Evolutionary conservation across 2,797 vertebrate species (phyloP).

Genomic region (Thunnus albacares): DNA sequence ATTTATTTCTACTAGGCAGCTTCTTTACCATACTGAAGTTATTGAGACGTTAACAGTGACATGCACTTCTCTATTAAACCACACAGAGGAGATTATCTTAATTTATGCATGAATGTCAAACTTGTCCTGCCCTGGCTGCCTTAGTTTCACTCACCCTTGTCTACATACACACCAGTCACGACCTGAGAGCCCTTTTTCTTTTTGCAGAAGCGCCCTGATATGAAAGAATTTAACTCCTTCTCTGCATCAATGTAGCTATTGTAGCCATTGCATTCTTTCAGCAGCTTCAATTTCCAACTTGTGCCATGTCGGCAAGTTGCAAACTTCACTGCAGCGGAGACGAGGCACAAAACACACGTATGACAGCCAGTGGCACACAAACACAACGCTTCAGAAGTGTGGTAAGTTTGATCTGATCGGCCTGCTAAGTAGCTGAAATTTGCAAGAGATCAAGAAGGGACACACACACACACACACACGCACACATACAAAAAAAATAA

Average conservation of each 20-base stretch:
- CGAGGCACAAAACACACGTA: conserved; percentile 32
- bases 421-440: conserved; percentile 80
- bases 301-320: conserved; percentile 81
- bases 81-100: conserved; percentile 12
- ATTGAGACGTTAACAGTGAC: conserved; percentile 7
- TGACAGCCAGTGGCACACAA: conserved; percentile 53
- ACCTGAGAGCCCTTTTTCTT: conserved; percentile 63
- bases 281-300: conserved; percentile 77
- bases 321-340: conserved; percentile 75
- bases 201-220: conserved; percentile 68
- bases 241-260: conserved; percentile 81
- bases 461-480: conserved; percentile 37
- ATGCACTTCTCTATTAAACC: not conserved
- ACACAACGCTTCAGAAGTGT: conserved; percentile 62
- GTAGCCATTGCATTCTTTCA: conserved; percentile 79
- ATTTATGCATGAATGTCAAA: conserved; percentile 53
- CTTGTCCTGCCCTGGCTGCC: conserved; percentile 54
- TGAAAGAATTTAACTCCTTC: conserved; percentile 86
- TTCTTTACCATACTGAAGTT: conserved; percentile 37
- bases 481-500: conserved; percentile 64
- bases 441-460: conserved; percentile 82
- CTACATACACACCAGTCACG: conserved; percentile 77
- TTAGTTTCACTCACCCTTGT: conserved; percentile 51
- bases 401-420: conserved; percentile 82
- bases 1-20: not conserved